Percentiles rank a stretch among this genome's conserved stretches.
phyloP scores from a whole-genome alignment of 1,140 invertebrate species.

The Gryllus bimaculatus region DNA sequence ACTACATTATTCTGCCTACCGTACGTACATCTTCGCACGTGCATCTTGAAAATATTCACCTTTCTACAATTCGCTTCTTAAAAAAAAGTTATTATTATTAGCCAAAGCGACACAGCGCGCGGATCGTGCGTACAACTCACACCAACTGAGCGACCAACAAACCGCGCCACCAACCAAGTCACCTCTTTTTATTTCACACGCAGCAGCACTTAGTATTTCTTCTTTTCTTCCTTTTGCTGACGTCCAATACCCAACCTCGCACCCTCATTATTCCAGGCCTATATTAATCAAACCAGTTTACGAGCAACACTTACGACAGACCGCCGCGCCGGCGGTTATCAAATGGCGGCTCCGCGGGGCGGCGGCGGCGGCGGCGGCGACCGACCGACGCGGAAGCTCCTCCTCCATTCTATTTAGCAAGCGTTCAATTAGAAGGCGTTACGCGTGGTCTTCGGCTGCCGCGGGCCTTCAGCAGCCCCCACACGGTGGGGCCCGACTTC shows the following conservation, averaged over 20 bases:
- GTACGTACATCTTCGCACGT: too few species aligned
- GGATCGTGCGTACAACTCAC: too few species aligned
- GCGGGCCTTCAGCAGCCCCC: too few species aligned
- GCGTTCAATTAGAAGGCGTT: background rate
- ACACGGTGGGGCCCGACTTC: too few species aligned
- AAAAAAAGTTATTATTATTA: too few species aligned
- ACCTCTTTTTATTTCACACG: background rate
- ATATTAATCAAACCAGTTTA: constrained; percentile 5
- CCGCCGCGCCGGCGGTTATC: background rate
- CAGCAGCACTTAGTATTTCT: background rate
- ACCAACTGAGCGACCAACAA: too few species aligned
- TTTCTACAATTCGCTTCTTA: too few species aligned
- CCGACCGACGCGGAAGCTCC: too few species aligned
- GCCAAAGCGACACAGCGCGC: too few species aligned
- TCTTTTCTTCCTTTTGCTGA: constrained; percentile 4
- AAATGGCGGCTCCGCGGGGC: background rate
- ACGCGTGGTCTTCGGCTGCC: background rate
- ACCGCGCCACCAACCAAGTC: background rate
- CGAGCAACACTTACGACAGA: background rate
- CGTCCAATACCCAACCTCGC: background rate
- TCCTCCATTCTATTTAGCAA: background rate
- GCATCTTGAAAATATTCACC: too few species aligned
- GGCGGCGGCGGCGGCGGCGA: too few species aligned
- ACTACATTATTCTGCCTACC: too few species aligned
- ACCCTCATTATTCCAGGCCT: background rate